Conservation (phyloP, 2,888 invertebrate species). For the Trissolcus japonicus region DNA sequence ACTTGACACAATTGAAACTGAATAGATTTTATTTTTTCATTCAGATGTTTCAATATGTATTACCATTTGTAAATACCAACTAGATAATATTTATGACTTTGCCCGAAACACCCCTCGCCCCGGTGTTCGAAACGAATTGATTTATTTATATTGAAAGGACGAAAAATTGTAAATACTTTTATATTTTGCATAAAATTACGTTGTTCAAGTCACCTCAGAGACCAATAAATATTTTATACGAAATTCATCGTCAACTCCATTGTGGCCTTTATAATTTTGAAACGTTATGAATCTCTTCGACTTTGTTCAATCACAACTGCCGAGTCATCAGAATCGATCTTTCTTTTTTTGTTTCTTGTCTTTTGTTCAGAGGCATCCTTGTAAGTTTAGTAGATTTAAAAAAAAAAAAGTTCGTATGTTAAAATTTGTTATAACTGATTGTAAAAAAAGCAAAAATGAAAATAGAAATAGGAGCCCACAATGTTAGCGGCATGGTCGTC, state of each 20-base stretch:
- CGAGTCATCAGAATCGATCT: neutral
- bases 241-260: constrained; percentile 64
- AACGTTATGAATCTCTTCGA: neutral
- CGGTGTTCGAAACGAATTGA: constrained; percentile 23
- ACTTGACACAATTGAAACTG: constrained; percentile 7
- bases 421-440: neutral
- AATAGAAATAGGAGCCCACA: constrained; percentile 34
- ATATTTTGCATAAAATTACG: constrained; percentile 71
- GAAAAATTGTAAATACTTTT: constrained; percentile 72
- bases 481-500: constrained; percentile 56
- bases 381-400: neutral
- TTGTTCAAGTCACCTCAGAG: constrained; percentile 70
- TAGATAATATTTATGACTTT: constrained; percentile 44
- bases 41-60: constrained; percentile 32
- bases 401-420: neutral
- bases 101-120: constrained; percentile 52
- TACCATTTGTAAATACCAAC: constrained; percentile 50
- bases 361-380: neutral
- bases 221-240: constrained; percentile 74
- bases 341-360: neutral
- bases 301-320: neutral
- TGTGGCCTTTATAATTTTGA: constrained; percentile 31
- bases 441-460: constrained; percentile 4
- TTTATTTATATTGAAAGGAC: constrained; percentile 69
- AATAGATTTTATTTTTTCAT: constrained; percentile 12